A percentile compares a stretch with the other conserved stretches of the same genome.
These are phyloP conservation scores for Urocitellus parryii DNA, from an alignment of 2,113 vertebrate genomes.

Conservation along the genomic window DNA sequence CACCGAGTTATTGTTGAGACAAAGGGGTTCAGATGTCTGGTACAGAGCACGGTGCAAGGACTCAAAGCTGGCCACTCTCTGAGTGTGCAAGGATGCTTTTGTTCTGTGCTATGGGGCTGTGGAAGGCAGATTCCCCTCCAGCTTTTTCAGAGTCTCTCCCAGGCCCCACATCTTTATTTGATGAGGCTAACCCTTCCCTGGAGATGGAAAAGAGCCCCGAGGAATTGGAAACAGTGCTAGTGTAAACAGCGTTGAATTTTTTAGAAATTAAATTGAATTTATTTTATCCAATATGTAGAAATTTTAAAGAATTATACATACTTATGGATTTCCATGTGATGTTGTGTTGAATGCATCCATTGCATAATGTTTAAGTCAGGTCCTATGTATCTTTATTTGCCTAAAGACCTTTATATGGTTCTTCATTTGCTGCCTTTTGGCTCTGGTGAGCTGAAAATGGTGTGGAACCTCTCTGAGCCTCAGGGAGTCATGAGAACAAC, in stretches of 20 bases:
- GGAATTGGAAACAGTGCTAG: not conserved
- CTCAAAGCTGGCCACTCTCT: not conserved
- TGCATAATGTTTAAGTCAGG: not conserved
- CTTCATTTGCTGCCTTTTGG: not conserved
- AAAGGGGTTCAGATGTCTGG: not conserved
- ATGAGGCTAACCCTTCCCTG: not conserved
- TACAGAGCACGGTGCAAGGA: not conserved
- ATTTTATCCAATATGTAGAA: not conserved
- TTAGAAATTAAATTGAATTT: not conserved
- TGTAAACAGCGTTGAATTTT: not conserved
- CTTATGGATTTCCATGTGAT: not conserved
- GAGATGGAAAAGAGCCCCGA: not conserved
- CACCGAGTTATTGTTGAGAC: not conserved
- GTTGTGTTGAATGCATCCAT: not conserved
- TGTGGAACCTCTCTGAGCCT: constrained; percentile 14
- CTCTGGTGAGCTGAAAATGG: not conserved
- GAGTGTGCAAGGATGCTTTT: not conserved
- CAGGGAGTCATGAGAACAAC: not conserved
- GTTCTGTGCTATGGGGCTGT: not conserved
- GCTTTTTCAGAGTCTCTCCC: not conserved
- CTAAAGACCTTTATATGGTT: not conserved
- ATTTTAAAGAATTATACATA: not conserved
- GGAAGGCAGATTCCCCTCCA: not conserved
- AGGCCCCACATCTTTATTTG: not conserved
- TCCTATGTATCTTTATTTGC: not conserved